Evolutionary conservation across 1,140 invertebrate species (phyloP).

Genomic region (Trypoxylus dichotomus): DNA sequence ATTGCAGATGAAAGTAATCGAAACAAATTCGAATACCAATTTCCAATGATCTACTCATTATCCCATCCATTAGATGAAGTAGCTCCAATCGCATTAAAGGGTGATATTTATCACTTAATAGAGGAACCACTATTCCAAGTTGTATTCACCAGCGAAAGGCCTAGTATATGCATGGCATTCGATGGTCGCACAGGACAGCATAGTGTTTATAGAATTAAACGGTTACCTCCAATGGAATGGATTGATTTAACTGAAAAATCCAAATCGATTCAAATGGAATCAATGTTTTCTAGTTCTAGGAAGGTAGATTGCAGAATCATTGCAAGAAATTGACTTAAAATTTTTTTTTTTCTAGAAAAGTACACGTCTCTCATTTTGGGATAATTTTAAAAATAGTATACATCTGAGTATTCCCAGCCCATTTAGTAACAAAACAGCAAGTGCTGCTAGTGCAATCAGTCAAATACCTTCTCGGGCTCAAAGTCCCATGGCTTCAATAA

Average conservation of each 20-base stretch:
- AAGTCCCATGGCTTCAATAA: slow-evolving; percentile 64
- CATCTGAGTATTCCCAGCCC: slow-evolving; percentile 40
- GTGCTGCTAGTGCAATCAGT: slow-evolving; percentile 39
- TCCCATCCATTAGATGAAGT: slow-evolving; percentile 89
- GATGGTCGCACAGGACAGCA: slow-evolving; percentile 75
- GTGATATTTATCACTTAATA: slow-evolving; percentile 59
- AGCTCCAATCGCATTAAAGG: slow-evolving; percentile 77
- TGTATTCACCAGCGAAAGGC: slow-evolving; percentile 57
- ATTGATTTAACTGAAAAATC: slow-evolving; percentile 33
- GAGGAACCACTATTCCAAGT: slow-evolving; percentile 58
- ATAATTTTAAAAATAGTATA: slow-evolving; percentile 39
- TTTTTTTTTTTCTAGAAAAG: slow-evolving; percentile 41
- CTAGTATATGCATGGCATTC: slow-evolving; percentile 69
- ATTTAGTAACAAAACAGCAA: slow-evolving; percentile 39
- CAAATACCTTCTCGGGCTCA: slow-evolving; percentile 59
- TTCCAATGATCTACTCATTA: slow-evolving; percentile 79
- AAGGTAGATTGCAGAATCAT: slow-evolving; percentile 25
- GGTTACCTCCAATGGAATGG: slow-evolving; percentile 70
- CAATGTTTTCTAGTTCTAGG: slow-evolving; percentile 3
- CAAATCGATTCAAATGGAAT: background rate
- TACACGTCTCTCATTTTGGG: slow-evolving; percentile 44
- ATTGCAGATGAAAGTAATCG: slow-evolving; percentile 36
- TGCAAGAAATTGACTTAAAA: background rate
- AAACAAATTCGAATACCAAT: slow-evolving; percentile 20
- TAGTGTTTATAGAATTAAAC: slow-evolving; percentile 79